Evolutionary conservation across 2,797 vertebrate genomes (phyloP).

Genomic region (Macropus fuliginosus): DNA sequence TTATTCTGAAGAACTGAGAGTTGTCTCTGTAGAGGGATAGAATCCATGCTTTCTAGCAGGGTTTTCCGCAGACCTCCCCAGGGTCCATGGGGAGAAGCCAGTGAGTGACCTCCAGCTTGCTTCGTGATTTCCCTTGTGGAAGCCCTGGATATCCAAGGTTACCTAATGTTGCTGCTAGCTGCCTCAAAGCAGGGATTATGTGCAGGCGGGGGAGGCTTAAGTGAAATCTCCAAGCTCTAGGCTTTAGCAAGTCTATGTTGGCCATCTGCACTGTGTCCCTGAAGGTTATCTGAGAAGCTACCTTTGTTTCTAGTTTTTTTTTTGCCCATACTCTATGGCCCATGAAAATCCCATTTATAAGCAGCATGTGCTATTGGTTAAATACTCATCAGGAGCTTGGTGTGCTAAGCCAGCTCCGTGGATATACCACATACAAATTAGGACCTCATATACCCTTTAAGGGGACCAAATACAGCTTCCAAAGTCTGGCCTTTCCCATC

Average conservation of each 20-base stretch:
- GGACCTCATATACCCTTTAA: neutral
- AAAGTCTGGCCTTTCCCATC: neutral
- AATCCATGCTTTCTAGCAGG: neutral
- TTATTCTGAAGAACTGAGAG: neutral
- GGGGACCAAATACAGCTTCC: neutral
- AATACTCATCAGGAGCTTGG: neutral
- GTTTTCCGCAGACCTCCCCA: neutral
- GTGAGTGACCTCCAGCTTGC: conserved; percentile 33
- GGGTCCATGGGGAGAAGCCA: neutral
- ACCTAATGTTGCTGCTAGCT: conserved; percentile 19
- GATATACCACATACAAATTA: neutral
- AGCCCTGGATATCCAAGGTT: conserved; percentile 29
- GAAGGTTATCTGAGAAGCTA: neutral
- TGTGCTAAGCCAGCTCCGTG: neutral
- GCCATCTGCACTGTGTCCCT: neutral
- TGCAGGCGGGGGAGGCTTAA: neutral
- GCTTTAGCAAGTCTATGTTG: neutral
- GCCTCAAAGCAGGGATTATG: neutral
- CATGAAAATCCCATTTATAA: neutral
- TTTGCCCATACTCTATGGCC: neutral
- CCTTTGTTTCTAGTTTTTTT: neutral
- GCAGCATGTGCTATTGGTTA: neutral
- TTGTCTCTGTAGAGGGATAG: neutral
- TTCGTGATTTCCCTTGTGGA: conserved; percentile 33
- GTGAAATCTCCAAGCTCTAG: conserved; percentile 6